Evolutionary conservation across 2,888 invertebrate genomes (phyloP), one percentile per base, ranked within the genome.

Genomic region (Actias luna): DNA sequence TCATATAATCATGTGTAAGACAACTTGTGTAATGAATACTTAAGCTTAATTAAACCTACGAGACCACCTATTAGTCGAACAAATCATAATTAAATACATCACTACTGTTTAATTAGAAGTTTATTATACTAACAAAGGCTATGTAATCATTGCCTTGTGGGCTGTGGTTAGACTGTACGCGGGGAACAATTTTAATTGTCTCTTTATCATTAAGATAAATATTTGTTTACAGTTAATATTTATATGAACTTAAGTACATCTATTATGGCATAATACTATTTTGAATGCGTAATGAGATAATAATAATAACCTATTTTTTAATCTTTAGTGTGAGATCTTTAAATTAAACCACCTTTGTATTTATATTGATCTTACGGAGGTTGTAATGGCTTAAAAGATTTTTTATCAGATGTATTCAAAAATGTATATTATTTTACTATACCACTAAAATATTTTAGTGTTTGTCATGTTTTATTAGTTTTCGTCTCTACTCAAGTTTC

Each of bases 51-150:
- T 66, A 76, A 77, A 74, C 84, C 82, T 75, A 82, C 83, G 55
- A 64, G 73, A 71, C 75, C 76, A 76, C 75, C 75, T 78, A 79
- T 81, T 79, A 78, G 73, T 67, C 72, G 75, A 82, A 81, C 81
- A 79, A 81, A 80, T 79, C 76, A 67, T 83, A 83, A 83, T 85
- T 79, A 76, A 74, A 82, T 80, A 80, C 79, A 75, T 75, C 77
- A 80, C 73, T 73, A 72, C 74, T 77, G 76, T 74, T 77, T 82
- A 83, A 84, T 82, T 79, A 81, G 75, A 73, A 63, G 67, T 68
- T 71, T 73, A 76, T 78, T 77, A 82, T 75, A 72, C 75, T 67
- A 75, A 72, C 67, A 74, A 75, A 78, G 75, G 75, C 74, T 73
- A 74, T 68, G 65, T 18, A 59, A 55, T 39, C 31, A 52, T 33